Evolutionary conservation across 1,140 invertebrate species (phyloP), one percentile per base, ranked within the genome.

Genomic region (Aradophagus sp.): DNA sequence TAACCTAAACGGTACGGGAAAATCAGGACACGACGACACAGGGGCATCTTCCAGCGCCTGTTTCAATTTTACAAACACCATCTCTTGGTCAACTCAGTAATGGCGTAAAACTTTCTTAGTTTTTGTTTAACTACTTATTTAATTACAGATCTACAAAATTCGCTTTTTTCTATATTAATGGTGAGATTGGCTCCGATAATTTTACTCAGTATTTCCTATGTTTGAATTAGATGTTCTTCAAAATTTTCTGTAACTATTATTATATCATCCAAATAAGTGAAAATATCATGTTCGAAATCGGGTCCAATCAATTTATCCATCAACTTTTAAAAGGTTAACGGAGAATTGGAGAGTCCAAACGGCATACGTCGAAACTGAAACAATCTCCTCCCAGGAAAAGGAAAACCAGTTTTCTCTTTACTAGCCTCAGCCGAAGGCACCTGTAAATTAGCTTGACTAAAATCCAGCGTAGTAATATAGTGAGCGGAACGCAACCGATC

Each of bases 141-240:
- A 2, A 48, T 32, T 14, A 20, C 29, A 6, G 29, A n/a, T 1
- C 16, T 6, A 48, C 44, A 48, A 19, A 48, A 48, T 1, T 48
- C n/a, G 12, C 17, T 23, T 15, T 48, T 48, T n/a, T 48, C 31
- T 5, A 0, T 0, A 48, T 35, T 48, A 2, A 48, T 48, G 0
- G 32, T 34, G 12, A 41, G 13, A 5, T 8, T 2, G n/a, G 17
- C 17, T n/a, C 10, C 0, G 5, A 5, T 13, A 23, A 23, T 41
- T 13, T 5, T 20, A 2, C 7, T 12, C 1, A 23, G 11, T 0
- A 41, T 19, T 23, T 10, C 2, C 13, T 13, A 13, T 5, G 26
- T 6, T 6, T 26, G 20, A 0, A 13, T 26, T n/a, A 41, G n/a
- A 23, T 41, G 19, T 5, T 41, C 38, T 1, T 26, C 38, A 8